Evolutionary conservation across 1,140 invertebrate genomes (phyloP).

Genomic region (Ooceraea biroi): DNA sequence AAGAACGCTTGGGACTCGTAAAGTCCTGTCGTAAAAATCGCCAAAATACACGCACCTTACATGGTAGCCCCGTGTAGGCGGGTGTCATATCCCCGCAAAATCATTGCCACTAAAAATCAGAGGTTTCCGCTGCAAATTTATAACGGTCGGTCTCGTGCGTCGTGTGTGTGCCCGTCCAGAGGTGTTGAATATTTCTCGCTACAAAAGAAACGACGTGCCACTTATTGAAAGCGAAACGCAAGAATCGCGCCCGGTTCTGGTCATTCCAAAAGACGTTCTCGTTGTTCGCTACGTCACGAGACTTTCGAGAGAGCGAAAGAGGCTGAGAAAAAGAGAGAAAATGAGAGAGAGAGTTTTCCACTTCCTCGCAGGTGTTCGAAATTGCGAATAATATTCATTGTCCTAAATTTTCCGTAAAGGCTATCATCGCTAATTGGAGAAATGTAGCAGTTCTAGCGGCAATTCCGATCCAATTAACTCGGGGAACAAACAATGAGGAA

Average conservation of each 20-base stretch:
- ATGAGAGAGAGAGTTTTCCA: neutral
- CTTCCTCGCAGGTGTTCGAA: neutral
- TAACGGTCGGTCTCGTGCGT: slow-evolving; percentile 56
- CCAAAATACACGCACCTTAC: slow-evolving; percentile 77
- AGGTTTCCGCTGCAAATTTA: slow-evolving; percentile 74
- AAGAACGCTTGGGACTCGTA: slow-evolving; percentile 68
- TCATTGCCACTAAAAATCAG: slow-evolving; percentile 78
- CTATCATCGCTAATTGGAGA: neutral
- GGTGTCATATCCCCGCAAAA: slow-evolving; percentile 76
- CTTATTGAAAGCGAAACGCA: slow-evolving; percentile 15
- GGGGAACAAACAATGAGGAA: neutral
- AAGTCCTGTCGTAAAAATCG: slow-evolving; percentile 75
- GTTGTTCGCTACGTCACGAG: no score
- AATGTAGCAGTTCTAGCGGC: neutral
- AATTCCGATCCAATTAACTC: slow-evolving; percentile 1
- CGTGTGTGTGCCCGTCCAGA: slow-evolving; percentile 26
- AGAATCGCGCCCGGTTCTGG: neutral
- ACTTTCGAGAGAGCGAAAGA: no score
- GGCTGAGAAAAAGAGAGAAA: no score
- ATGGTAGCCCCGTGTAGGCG: slow-evolving; percentile 75
- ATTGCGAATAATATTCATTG: neutral
- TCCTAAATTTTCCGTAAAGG: neutral
- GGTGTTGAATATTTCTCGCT: slow-evolving; percentile 62
- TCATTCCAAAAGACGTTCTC: neutral
- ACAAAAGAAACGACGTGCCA: slow-evolving; percentile 7